These are phyloP conservation scores for Copsychus sechellarum DNA, from an alignment of 2,113 vertebrate species.

Conservation along the genomic window DNA sequence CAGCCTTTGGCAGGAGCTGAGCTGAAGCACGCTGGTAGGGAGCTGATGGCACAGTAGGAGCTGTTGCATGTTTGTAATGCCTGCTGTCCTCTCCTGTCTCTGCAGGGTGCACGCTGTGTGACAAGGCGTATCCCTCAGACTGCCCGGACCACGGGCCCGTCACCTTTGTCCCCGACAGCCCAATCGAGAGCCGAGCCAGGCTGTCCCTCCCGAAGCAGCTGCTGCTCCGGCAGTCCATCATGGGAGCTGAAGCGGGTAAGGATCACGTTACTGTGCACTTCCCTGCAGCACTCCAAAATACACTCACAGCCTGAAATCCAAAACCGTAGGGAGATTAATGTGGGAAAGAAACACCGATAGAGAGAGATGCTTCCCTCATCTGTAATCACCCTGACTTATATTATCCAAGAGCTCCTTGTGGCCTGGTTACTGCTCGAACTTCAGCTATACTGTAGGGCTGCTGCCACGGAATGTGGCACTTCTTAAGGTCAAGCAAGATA, in stretches of 20 bases:
- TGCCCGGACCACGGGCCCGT: slow-evolving; percentile 95
- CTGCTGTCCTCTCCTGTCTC: neutral
- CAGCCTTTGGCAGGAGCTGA: neutral
- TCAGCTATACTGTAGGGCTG: neutral
- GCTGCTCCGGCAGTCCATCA: slow-evolving; percentile 86
- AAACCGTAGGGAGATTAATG: neutral
- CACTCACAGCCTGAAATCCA: neutral
- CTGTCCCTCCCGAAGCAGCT: slow-evolving; percentile 94
- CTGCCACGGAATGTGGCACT: neutral
- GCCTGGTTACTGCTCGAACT: neutral
- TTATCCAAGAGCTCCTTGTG: neutral
- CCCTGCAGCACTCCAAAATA: neutral
- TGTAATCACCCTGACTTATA: neutral
- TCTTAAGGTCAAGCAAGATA: neutral
- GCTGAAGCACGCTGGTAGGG: neutral
- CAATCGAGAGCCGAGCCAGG: slow-evolving; percentile 92
- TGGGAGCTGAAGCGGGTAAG: slow-evolving; percentile 89
- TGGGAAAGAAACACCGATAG: neutral
- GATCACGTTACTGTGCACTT: neutral
- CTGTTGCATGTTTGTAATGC: neutral
- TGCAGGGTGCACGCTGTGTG: slow-evolving; percentile 95
- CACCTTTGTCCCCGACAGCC: slow-evolving; percentile 91
- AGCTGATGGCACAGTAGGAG: neutral
- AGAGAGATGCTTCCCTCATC: neutral
- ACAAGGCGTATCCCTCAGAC: slow-evolving; percentile 92